Percentiles rank a stretch among this genome's conserved stretches.
Evolutionary conservation across 2,797 vertebrate genomes (phyloP).

Genomic region (Mycteria americana): DNA sequence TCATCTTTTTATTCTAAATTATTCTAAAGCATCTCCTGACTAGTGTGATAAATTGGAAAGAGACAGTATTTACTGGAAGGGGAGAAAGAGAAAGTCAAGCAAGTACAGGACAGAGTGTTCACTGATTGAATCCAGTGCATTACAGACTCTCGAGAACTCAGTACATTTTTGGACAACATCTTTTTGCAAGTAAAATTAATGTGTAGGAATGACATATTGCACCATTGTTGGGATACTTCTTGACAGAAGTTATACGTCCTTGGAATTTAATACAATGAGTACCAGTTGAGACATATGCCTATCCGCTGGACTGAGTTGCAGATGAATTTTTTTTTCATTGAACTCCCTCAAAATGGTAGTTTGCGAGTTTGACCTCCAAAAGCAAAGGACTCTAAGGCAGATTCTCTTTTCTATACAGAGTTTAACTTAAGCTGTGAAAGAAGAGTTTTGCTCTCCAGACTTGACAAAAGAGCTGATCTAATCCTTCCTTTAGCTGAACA

Average conservation of each 20-base stretch:
- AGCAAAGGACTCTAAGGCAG: background rate
- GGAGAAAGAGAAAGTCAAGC: background rate
- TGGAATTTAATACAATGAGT: background rate
- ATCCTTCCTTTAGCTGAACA: background rate
- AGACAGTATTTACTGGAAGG: background rate
- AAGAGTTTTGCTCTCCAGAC: background rate
- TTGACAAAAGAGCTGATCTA: background rate
- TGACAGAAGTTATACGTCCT: background rate
- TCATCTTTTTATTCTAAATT: background rate
- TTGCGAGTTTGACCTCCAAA: background rate
- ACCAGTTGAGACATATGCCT: background rate
- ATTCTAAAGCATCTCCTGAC: background rate
- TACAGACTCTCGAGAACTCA: background rate
- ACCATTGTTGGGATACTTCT: background rate
- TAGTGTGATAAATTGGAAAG: background rate
- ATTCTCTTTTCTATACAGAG: background rate
- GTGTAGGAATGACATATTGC: background rate
- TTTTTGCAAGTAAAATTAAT: constrained; percentile 28
- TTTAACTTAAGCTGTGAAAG: background rate
- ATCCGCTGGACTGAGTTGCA: background rate
- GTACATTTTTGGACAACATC: background rate
- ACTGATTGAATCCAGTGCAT: background rate
- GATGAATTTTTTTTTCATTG: background rate
- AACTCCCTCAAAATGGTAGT: background rate
- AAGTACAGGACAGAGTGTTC: background rate